Evolutionary conservation across 2,113 vertebrate species (phyloP), one percentile per base, ranked within the genome.

Genomic region (Eurypyga helias): DNA sequence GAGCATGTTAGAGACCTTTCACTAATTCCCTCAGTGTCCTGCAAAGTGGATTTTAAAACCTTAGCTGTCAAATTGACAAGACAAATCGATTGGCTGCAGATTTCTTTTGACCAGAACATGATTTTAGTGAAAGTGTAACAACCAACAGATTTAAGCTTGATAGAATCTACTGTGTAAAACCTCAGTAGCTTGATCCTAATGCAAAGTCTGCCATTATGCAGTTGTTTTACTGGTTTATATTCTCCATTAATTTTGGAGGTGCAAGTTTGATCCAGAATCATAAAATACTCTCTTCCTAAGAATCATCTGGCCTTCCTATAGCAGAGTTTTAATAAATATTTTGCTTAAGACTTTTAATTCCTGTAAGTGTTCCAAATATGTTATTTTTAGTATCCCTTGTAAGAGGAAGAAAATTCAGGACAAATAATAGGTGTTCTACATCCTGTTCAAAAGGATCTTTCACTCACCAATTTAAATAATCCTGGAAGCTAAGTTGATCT

Each of bases 111-210:
- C 71, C 66, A 52, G 78, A 91, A 61, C 45, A 52, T 3, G 2
- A 20, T 67, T 95, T 89, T 75, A 45, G 64, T 72, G 71, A 79
- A 96, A 93, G 80, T 58, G 65, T 90, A 89, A 89, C 92, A 92
- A 45, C 4, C 45, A 80, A 33, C 62, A 92, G 49, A 77, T 95
- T 65, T 88, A 79, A 78, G 38, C 46, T 87, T 87, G 51, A 25
- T 84, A 21, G 9, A 75, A 64, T 79, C 51, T 89, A 28, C 70
- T 61, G 28, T 48, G 29, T 75, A 85, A 79, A 61, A 84, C 15
- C 43, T 81, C 69, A 52, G 76, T 48, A 72, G 52, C 52, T 72
- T 69, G 38, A 55, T 72, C 34, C 26, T 64, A 76, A 34, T 31
- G 15, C 46, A 6, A 82, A 76, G 66, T 77, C 17, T 86, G 48